phyloP scores from a whole-genome alignment of 2,797 vertebrate species.

The Poecilia picta region DNA sequence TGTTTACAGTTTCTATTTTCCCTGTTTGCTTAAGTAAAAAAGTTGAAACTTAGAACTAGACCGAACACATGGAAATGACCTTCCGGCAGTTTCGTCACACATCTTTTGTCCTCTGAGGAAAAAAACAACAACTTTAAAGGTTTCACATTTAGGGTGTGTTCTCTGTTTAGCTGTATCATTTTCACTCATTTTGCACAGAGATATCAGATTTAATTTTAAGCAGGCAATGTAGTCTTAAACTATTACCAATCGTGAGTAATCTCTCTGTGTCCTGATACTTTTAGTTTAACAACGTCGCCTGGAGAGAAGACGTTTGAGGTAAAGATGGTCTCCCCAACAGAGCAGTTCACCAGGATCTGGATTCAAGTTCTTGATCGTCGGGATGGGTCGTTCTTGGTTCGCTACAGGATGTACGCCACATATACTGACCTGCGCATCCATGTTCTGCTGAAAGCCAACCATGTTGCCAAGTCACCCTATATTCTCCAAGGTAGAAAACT shows the following conservation, averaged over 20 bases:
- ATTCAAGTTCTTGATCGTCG: slow-evolving; percentile 93
- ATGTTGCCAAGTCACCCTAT: slow-evolving; percentile 90
- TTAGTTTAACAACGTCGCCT: slow-evolving; percentile 89
- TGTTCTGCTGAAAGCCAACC: slow-evolving; percentile 79
- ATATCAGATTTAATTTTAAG: neutral
- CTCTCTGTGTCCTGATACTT: neutral
- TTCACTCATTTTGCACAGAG: slow-evolving; percentile 25
- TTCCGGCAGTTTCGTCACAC: slow-evolving; percentile 4
- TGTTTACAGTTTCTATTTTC: neutral
- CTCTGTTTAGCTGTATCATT: slow-evolving; percentile 28
- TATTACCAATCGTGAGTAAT: neutral
- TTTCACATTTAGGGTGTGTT: neutral
- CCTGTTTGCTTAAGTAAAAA: neutral
- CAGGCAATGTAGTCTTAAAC: neutral
- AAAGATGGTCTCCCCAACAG: slow-evolving; percentile 87
- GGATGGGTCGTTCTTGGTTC: slow-evolving; percentile 95
- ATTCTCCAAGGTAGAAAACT: slow-evolving; percentile 86
- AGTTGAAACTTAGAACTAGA: slow-evolving; percentile 25
- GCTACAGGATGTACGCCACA: slow-evolving; percentile 96
- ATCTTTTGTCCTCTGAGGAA: slow-evolving; percentile 24
- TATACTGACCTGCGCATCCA: slow-evolving; percentile 89
- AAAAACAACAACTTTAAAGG: slow-evolving; percentile 20
- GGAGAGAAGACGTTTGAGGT: slow-evolving; percentile 92
- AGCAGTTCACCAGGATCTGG: slow-evolving; percentile 92
- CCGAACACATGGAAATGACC: slow-evolving; percentile 28